A percentile compares a stretch with the other conserved stretches of the same genome.
phyloP scores from a whole-genome alignment of 2,113 vertebrate species.

The Phrynocephalus versicolor region DNA sequence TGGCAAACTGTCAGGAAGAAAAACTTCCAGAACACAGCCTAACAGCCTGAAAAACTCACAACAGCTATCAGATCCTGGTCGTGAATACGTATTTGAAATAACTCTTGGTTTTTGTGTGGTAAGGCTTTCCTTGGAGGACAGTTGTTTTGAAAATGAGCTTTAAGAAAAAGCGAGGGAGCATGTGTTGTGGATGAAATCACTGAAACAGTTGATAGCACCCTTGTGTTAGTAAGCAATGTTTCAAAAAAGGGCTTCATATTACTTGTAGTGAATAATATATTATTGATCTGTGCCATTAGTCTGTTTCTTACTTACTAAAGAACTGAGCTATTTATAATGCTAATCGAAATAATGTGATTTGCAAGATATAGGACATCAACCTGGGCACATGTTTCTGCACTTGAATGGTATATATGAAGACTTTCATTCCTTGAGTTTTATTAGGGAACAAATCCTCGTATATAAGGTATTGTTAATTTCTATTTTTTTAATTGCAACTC shows the following conservation, averaged over 20 bases:
- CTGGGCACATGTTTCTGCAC: constrained; percentile 43
- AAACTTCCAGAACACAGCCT: too few relatives aligned
- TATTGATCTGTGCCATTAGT: constrained; percentile 69
- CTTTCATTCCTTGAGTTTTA: constrained; percentile 44
- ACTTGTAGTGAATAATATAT: constrained; percentile 50
- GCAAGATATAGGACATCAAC: constrained; percentile 51
- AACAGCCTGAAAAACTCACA: too few relatives aligned
- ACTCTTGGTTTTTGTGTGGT: neutral
- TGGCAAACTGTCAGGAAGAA: too few relatives aligned
- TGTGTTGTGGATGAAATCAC: neutral
- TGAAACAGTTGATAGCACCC: constrained; percentile 13
- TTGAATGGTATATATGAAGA: constrained; percentile 41
- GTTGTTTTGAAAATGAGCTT: neutral
- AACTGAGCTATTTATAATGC: constrained; percentile 63
- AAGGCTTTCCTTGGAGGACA: neutral
- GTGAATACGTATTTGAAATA: neutral
- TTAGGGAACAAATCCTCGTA: neutral
- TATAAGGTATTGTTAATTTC: neutral
- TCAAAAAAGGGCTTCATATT: constrained; percentile 58
- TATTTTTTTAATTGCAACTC: neutral
- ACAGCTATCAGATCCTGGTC: too few relatives aligned
- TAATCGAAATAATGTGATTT: constrained; percentile 67
- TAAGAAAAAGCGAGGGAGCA: neutral
- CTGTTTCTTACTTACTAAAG: constrained; percentile 67
- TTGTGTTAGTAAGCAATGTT: constrained; percentile 41